Evolutionary conservation across 2,113 vertebrate genomes (phyloP), one percentile per base, ranked within the genome.

Genomic region (Orientallactaga bullata): DNA sequence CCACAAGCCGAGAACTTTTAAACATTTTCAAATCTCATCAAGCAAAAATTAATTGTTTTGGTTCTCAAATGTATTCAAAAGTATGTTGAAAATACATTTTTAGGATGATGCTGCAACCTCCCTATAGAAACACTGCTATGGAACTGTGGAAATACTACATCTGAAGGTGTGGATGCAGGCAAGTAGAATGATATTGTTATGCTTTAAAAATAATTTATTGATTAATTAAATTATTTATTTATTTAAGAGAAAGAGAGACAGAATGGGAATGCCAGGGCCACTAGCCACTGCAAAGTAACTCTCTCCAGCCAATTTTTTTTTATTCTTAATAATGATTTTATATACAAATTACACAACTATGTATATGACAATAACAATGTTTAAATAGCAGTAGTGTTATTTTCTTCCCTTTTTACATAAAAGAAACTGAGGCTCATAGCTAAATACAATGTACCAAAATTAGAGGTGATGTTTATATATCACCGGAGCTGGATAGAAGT

Each of bases 11-110:
- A 35, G 9, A 95, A 80, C 65, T 68, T 39, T 82, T 30, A 78
- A 85, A 69, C 11, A 73, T 85, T 89, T 63, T 84, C 23, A 78
- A 91, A 85, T 32, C 10, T 78, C 72, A 68, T 20, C 69, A 23
- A 89, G 12, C 12, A 58, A 55, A 15, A 80, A 39, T 39, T 80
- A 47, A 47, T 47, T 47, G 51, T 55, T 23, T 30, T 78, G n/a
- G 3, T 83, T 94, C 89, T 73, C 83, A 95, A 93, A 63, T 77
- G 72, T 21, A 47, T 21, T 85, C 28, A 35, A 79, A 85, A 65
- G n/a, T 55, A 51, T 47, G 11, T 28, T 85, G 13, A 90, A 9
- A 77, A 42, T 47, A 55, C 79, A 78, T 73, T 82, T 92, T 82
- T 39, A 89, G 9, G 37, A 84, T 32, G n/a, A 30, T 74, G 37